Conservation (phyloP, 2,113 vertebrate genomes). For the Nannospalax galili region DNA sequence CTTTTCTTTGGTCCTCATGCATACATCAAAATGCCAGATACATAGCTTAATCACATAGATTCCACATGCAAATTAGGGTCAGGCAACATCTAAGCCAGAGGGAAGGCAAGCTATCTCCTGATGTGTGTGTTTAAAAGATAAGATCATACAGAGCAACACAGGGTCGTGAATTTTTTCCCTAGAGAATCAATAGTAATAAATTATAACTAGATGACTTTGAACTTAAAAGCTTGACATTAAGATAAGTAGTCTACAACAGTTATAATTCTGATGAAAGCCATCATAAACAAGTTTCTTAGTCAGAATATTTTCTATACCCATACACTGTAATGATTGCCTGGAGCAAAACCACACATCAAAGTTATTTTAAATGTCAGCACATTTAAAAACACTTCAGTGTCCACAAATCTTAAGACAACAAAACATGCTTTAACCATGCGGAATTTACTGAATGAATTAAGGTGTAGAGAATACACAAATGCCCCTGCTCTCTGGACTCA, state of each 20-base stretch:
- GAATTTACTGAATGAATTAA: background rate
- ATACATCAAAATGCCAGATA: background rate
- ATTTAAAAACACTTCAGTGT: conserved; percentile 15
- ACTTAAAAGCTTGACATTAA: background rate
- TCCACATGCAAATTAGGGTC: background rate
- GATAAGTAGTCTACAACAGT: background rate
- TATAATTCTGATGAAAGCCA: background rate
- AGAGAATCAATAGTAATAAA: background rate
- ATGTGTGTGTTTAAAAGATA: background rate
- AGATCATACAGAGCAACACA: background rate
- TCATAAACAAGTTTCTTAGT: background rate
- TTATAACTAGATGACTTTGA: background rate
- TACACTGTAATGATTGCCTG: background rate
- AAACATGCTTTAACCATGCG: background rate
- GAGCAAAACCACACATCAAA: background rate
- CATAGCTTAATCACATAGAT: background rate
- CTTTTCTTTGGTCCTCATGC: background rate
- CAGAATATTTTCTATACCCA: background rate
- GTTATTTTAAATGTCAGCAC: background rate
- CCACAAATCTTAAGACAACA: background rate
- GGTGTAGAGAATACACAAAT: background rate
- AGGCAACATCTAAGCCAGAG: background rate
- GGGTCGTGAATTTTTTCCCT: background rate
- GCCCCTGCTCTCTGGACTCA: background rate
- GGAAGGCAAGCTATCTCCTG: background rate